phyloP scores from a whole-genome alignment of 2,797 vertebrate genomes.

The Peromyscus aztecus region DNA sequence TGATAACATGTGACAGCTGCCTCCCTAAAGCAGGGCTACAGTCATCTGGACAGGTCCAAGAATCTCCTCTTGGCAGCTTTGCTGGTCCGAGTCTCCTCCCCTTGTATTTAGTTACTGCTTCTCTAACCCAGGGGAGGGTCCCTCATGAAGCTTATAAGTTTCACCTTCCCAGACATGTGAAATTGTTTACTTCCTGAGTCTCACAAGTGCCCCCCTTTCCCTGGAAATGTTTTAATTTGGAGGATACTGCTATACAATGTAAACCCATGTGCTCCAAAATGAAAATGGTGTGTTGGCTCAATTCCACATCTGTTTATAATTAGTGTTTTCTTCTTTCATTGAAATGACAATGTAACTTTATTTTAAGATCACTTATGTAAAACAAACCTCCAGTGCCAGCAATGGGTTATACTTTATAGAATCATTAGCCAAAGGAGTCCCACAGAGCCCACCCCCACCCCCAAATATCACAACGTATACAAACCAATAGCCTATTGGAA shows the following conservation, averaged over 20 bases:
- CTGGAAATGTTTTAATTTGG: not conserved
- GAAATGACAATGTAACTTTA: constrained; percentile 37
- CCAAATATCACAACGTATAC: not conserved
- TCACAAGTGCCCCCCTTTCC: not conserved
- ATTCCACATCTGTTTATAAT: constrained; percentile 25
- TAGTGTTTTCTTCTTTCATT: constrained; percentile 33
- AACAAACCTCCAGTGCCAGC: not conserved
- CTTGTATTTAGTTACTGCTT: not conserved
- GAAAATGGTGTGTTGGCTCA: constrained; percentile 16
- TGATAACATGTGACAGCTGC: not conserved
- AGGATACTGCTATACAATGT: not conserved
- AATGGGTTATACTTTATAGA: not conserved
- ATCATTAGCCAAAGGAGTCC: not conserved
- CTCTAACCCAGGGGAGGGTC: not conserved
- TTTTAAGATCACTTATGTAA: constrained; percentile 24
- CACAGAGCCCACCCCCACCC: not conserved
- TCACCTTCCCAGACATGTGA: not conserved
- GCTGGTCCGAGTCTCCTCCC: not conserved
- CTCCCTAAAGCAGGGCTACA: not conserved
- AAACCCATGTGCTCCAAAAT: constrained; percentile 8
- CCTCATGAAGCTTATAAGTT: not conserved
- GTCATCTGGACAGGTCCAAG: not conserved
- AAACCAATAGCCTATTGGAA: no score
- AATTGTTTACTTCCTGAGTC: not conserved
- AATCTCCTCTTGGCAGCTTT: not conserved